Evolutionary conservation across 2,797 vertebrate genomes (phyloP).

Genomic region (Chelidonichthys spinosus): DNA sequence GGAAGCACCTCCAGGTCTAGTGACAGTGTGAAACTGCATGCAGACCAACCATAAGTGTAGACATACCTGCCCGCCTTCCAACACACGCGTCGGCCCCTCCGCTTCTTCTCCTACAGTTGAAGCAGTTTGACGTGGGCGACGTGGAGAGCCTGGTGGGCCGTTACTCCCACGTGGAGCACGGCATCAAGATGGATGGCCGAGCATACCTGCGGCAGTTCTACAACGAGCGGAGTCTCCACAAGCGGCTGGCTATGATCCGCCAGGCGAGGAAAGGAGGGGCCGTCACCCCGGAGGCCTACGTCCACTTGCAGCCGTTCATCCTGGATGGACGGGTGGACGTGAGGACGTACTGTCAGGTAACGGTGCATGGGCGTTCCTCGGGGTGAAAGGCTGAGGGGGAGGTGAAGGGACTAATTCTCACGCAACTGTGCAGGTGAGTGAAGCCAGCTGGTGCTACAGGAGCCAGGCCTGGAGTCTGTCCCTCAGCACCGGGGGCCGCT

Average conservation of each 20-base stretch:
- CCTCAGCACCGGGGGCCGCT: slow-evolving; percentile 72
- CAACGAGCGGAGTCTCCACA: slow-evolving; percentile 82
- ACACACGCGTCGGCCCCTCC: not conserved
- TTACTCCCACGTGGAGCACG: slow-evolving; percentile 85
- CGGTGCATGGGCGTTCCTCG: not conserved
- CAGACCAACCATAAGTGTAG: slow-evolving; percentile 14
- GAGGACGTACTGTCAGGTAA: slow-evolving; percentile 83
- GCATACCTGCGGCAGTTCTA: slow-evolving; percentile 86
- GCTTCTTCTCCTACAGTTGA: slow-evolving; percentile 70
- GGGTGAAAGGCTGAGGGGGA: not conserved
- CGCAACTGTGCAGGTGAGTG: slow-evolving; percentile 72
- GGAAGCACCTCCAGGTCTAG: slow-evolving; percentile 86
- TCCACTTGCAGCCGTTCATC: slow-evolving; percentile 82
- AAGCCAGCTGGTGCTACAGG: slow-evolving; percentile 84
- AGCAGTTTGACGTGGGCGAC: slow-evolving; percentile 86
- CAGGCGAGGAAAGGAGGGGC: slow-evolving; percentile 86
- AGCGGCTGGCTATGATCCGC: slow-evolving; percentile 83
- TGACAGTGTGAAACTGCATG: slow-evolving; percentile 49
- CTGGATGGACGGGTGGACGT: slow-evolving; percentile 74
- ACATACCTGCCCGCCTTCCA: not conserved
- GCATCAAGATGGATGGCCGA: slow-evolving; percentile 85
- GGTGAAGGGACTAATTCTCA: not conserved
- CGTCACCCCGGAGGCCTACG: slow-evolving; percentile 85
- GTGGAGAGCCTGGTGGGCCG: slow-evolving; percentile 86
- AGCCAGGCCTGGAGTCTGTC: slow-evolving; percentile 78